Conservation (phyloP, 2,113 vertebrate species). For the Zosterops japonicus region DNA sequence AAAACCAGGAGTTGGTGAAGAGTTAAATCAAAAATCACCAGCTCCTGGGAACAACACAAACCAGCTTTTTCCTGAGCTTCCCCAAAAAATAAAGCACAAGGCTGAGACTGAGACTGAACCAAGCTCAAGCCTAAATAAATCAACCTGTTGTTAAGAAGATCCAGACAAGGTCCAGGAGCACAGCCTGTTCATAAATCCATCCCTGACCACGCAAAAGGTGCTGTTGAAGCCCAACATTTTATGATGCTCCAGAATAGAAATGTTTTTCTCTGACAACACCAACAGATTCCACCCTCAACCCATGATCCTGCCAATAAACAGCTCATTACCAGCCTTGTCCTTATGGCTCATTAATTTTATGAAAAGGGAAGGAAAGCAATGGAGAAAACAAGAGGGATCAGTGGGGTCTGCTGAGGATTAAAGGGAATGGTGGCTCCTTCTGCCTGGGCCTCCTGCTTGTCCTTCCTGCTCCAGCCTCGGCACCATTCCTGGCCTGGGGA, state of each 20-base stretch:
- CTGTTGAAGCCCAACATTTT: background rate
- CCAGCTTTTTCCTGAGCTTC: background rate
- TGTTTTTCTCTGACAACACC: background rate
- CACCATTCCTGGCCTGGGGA: background rate
- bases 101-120: background rate
- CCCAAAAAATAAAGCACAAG: background rate
- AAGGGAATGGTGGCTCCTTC: background rate
- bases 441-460: background rate
- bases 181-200: slow-evolving; percentile 16
- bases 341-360: slow-evolving; percentile 28
- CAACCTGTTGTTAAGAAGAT: background rate
- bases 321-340: slow-evolving; percentile 18
- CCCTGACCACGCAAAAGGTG: background rate
- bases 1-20: background rate
- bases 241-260: background rate
- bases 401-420: background rate
- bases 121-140: background rate
- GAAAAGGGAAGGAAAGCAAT: background rate
- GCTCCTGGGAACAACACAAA: background rate
- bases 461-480: background rate
- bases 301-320: background rate
- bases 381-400: background rate
- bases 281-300: background rate
- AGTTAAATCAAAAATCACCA: slow-evolving; percentile 15
- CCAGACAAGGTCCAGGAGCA: background rate